Percentiles rank a stretch among this genome's conserved stretches.
Conservation (phyloP, 2,888 invertebrate species). For the Philhelius pedissequus region DNA sequence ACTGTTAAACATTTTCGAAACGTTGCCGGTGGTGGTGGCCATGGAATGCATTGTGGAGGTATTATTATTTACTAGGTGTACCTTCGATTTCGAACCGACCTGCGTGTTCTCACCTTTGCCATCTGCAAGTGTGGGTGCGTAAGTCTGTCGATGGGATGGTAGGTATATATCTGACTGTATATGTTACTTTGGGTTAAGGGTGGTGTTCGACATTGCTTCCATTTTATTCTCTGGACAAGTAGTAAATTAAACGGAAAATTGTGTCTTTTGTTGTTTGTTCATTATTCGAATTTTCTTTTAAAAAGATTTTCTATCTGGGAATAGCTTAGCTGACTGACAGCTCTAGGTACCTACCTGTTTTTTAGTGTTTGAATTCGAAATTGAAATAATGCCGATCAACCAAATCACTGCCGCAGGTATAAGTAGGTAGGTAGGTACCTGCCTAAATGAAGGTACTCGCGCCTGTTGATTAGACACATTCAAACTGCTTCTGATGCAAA, state of each 20-base stretch:
- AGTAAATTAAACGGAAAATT: constrained; percentile 59
- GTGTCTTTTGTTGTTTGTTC: constrained; percentile 32
- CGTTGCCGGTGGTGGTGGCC: not conserved
- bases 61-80: constrained; percentile 60
- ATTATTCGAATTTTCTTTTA: constrained; percentile 25
- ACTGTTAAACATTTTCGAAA: not conserved
- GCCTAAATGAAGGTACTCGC: constrained; percentile 12
- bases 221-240: constrained; percentile 44
- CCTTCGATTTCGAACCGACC: constrained; percentile 50
- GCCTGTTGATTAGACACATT: constrained; percentile 61
- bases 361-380: constrained; percentile 40
- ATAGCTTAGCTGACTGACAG: not conserved
- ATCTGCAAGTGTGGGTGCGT: constrained; percentile 32
- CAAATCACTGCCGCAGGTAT: constrained; percentile 45
- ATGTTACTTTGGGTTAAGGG: constrained; percentile 18
- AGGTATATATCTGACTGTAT: too few relatives aligned
- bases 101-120: constrained; percentile 57
- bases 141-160: not conserved
- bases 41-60: constrained; percentile 20
- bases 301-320: constrained; percentile 37
- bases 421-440: not conserved
- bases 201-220: constrained; percentile 46
- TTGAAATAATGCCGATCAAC: constrained; percentile 58
- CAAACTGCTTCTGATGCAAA: constrained; percentile 33
- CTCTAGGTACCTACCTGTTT: constrained; percentile 34